A percentile compares a stretch with the other conserved stretches of the same genome.
Evolutionary conservation across 2,888 invertebrate species (phyloP).

Genomic region (Autographa gamma): DNA sequence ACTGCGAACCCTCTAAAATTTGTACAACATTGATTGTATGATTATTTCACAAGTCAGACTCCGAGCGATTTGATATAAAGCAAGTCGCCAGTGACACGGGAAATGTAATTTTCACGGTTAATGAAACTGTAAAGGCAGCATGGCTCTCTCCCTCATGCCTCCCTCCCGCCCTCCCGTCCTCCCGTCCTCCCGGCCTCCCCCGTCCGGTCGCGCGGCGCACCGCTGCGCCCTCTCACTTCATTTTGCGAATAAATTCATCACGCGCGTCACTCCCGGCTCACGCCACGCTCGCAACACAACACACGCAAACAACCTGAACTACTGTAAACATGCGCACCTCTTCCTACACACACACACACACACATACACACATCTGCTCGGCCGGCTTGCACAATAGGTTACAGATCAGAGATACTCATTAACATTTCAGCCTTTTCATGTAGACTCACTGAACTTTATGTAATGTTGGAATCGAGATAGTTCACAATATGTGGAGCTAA

Average conservation of each 20-base stretch:
- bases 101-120: constrained; percentile 71
- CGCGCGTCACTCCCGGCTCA: constrained; percentile 45
- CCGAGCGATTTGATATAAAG: constrained; percentile 60
- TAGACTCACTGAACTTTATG: neutral
- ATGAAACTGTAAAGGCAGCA: constrained; percentile 65
- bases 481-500: neutral
- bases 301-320: constrained; percentile 2
- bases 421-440: constrained; percentile 15
- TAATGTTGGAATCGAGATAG: constrained; percentile 8
- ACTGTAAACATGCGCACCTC: too few relatives aligned
- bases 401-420: constrained; percentile 12
- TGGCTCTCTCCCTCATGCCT: constrained; percentile 14
- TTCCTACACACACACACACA: neutral
- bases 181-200: neutral
- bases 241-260: constrained; percentile 79
- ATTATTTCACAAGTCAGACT: constrained; percentile 51
- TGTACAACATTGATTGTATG: constrained; percentile 22
- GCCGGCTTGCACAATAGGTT: constrained; percentile 19
- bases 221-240: constrained; percentile 67
- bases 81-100: constrained; percentile 55
- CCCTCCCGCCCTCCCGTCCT: neutral
- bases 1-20: constrained; percentile 8
- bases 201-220: constrained; percentile 36
- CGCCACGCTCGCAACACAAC: constrained; percentile 24
- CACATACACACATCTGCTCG: neutral